phyloP scores from a whole-genome alignment of 1,140 invertebrate genomes.

The Riptortus pedestris region DNA sequence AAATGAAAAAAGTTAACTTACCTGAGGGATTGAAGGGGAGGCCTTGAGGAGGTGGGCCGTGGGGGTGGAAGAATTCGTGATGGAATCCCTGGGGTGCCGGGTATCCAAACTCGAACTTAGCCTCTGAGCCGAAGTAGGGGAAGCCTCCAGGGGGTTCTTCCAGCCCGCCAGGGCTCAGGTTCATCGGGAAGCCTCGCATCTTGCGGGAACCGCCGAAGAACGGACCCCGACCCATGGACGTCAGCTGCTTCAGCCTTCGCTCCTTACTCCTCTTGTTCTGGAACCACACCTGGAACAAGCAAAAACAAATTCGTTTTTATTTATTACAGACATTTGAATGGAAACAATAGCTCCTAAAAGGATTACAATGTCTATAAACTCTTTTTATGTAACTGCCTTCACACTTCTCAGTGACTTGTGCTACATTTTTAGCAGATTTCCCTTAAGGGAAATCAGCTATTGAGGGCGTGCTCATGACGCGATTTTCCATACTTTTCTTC shows the following conservation, averaged over 20 bases:
- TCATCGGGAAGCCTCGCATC: slow-evolving; percentile 81
- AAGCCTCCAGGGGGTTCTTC: slow-evolving; percentile 67
- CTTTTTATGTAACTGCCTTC: too few species aligned
- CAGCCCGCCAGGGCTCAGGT: slow-evolving; percentile 70
- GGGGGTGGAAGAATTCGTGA: slow-evolving; percentile 80
- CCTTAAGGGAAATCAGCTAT: too few species aligned
- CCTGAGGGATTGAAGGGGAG: slow-evolving; percentile 34
- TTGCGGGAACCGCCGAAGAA: slow-evolving; percentile 82
- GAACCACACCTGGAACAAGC: slow-evolving; percentile 84
- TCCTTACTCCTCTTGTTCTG: slow-evolving; percentile 98
- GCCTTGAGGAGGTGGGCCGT: slow-evolving; percentile 46
- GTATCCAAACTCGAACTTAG: slow-evolving; percentile 82
- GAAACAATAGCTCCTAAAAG: too few species aligned
- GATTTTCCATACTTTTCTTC: too few species aligned
- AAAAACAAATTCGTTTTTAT: neutral
- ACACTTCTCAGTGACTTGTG: too few species aligned
- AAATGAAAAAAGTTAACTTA: too few species aligned
- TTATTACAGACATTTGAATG: too few species aligned
- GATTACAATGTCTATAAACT: too few species aligned
- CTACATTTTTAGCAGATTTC: too few species aligned
- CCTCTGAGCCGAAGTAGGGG: slow-evolving; percentile 73
- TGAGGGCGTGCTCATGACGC: too few species aligned
- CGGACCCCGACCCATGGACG: slow-evolving; percentile 80
- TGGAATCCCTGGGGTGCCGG: slow-evolving; percentile 74
- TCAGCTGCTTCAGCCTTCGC: slow-evolving; percentile 80